Evolutionary conservation across 2,797 vertebrate genomes (phyloP).

Genomic region (Prionace glauca): DNA sequence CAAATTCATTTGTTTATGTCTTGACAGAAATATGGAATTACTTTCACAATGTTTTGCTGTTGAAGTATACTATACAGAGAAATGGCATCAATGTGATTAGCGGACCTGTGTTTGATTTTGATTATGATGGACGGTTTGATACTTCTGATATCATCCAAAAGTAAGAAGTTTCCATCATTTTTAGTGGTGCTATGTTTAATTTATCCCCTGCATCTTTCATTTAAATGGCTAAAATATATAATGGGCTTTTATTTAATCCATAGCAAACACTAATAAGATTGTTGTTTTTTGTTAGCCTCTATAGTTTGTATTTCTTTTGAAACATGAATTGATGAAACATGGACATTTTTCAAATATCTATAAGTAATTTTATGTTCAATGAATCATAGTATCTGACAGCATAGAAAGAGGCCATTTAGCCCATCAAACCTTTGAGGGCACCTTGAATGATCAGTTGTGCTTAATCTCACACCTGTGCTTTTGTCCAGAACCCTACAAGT

Average conservation of each 20-base stretch:
- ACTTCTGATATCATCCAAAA: slow-evolving; percentile 57
- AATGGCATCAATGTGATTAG: slow-evolving; percentile 71
- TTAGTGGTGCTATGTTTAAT: not conserved
- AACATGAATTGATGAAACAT: not conserved
- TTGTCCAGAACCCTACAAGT: not conserved
- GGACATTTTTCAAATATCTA: not conserved
- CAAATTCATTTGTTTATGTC: slow-evolving; percentile 41
- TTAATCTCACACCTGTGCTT: not conserved
- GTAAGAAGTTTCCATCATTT: slow-evolving; percentile 55
- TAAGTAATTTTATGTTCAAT: not conserved
- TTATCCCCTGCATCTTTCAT: not conserved
- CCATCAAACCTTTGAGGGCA: not conserved
- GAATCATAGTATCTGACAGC: not conserved
- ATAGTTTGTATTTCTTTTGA: not conserved
- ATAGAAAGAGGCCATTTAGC: not conserved
- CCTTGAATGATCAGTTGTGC: not conserved
- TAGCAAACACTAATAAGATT: not conserved
- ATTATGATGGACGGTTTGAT: slow-evolving; percentile 75
- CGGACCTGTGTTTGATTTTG: slow-evolving; percentile 79
- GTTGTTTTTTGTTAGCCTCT: not conserved
- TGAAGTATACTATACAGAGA: slow-evolving; percentile 61
- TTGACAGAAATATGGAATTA: slow-evolving; percentile 75
- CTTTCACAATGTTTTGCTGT: slow-evolving; percentile 65
- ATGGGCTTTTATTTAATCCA: not conserved
- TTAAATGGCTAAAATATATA: not conserved